Evolutionary conservation across 2,888 invertebrate genomes (phyloP).

Genomic region (Flabesymbios commensalis): DNA sequence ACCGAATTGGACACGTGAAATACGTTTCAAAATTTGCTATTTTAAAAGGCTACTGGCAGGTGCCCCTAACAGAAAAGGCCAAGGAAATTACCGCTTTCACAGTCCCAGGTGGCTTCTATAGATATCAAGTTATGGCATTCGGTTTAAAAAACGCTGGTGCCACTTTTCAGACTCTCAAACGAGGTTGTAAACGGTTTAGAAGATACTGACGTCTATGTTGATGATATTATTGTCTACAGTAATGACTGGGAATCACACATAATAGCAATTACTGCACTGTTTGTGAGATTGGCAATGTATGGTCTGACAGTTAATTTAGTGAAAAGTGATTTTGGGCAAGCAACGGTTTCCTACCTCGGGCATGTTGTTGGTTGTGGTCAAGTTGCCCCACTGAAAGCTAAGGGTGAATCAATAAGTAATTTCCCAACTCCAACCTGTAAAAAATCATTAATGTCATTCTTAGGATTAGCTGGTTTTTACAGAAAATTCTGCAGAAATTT

Average conservation of each 20-base stretch:
- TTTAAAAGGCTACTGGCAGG: slow-evolving; percentile 31
- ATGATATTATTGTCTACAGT: not conserved
- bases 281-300: not conserved
- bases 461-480: slow-evolving; percentile 10
- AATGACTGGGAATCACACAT: not conserved
- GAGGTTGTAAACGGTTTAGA: no score
- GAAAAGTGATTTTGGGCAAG: slow-evolving; percentile 20
- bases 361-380: slow-evolving; percentile 24
- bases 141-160: not conserved
- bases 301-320: slow-evolving; percentile 5
- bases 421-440: slow-evolving; percentile 9
- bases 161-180: not conserved
- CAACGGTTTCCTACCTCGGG: slow-evolving; percentile 28
- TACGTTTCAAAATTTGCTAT: slow-evolving; percentile 38
- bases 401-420: slow-evolving; percentile 6
- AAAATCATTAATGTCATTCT: slow-evolving; percentile 8
- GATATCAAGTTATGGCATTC: no score
- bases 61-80: no score
- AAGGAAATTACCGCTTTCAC: no score
- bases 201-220: not conserved
- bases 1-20: slow-evolving; percentile 32
- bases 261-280: not conserved
- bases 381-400: slow-evolving; percentile 13
- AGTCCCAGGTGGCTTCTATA: no score
- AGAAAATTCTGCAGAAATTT: not conserved